These are phyloP conservation scores for Tortricodes alternella DNA, from an alignment of 2,888 invertebrate species.

Conservation along the genomic window DNA sequence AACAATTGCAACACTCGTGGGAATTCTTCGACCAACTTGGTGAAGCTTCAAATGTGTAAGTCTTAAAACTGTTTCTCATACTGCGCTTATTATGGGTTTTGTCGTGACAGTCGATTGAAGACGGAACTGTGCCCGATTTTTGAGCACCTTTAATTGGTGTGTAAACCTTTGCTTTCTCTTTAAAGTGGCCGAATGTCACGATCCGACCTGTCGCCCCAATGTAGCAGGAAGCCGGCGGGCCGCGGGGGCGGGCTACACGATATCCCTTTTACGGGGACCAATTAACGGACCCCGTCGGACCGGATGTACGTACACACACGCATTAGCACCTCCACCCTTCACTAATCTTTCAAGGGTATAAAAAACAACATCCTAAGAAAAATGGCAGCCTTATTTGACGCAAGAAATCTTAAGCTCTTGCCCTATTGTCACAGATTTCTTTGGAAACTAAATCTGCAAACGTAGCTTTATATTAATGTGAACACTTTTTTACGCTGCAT, in stretches of 20 bases:
- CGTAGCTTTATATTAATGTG: constrained; percentile 2
- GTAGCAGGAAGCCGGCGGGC: constrained; percentile 68
- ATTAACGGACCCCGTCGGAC: constrained; percentile 78
- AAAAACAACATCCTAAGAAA: constrained; percentile 56
- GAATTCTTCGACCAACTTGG: constrained; percentile 36
- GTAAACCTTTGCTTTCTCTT: constrained; percentile 53
- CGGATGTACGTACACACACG: constrained; percentile 74
- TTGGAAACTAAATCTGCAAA: constrained; percentile 4
- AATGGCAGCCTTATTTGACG: constrained; percentile 48
- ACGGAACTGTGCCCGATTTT: constrained; percentile 50
- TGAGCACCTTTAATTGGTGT: constrained; percentile 56
- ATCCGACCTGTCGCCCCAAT: constrained; percentile 53
- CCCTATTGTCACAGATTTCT: background rate
- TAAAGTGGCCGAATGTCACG: constrained; percentile 54
- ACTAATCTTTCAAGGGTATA: constrained; percentile 71
- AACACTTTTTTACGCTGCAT: constrained; percentile 1
- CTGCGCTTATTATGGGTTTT: constrained; percentile 32
- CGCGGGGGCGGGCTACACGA: constrained; percentile 69
- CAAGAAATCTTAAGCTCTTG: constrained; percentile 34
- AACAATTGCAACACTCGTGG: constrained; percentile 49
- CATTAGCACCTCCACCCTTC: constrained; percentile 79
- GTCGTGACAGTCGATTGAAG: constrained; percentile 49
- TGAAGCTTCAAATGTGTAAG: background rate
- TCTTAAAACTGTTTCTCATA: background rate
- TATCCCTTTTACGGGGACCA: constrained; percentile 82